Evolutionary conservation across 1,140 invertebrate genomes (phyloP).

Genomic region (Teleopsis dalmanni): DNA sequence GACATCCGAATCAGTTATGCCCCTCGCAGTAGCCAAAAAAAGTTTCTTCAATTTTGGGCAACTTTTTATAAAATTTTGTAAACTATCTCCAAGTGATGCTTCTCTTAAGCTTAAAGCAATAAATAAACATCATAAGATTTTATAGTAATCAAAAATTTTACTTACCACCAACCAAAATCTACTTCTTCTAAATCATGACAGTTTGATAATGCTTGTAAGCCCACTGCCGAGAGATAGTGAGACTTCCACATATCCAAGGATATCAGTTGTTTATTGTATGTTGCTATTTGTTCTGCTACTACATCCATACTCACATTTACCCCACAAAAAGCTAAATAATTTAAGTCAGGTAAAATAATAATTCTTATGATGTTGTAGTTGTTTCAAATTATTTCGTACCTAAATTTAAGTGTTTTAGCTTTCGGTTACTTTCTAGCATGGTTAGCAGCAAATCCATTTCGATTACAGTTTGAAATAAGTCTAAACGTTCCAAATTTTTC

Average conservation of each 20-base stretch:
- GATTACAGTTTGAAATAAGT: constrained; percentile 68
- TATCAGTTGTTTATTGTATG: constrained; percentile 57
- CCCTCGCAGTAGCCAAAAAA: constrained; percentile 68
- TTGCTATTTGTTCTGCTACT: constrained; percentile 56
- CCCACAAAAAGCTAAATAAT: constrained; percentile 45
- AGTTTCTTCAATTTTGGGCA: constrained; percentile 65
- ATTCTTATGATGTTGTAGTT: neutral
- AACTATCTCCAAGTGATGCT: constrained; percentile 49
- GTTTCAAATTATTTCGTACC: constrained; percentile 42
- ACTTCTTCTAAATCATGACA: constrained; percentile 69
- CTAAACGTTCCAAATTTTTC: constrained; percentile 60
- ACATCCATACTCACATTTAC: constrained; percentile 59
- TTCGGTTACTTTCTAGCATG: constrained; percentile 58
- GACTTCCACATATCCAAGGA: constrained; percentile 83
- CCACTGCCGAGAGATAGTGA: constrained; percentile 61
- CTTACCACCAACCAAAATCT: constrained; percentile 86
- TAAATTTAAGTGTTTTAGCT: constrained; percentile 66
- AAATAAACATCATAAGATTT: neutral
- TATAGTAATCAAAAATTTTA: constrained; percentile 16
- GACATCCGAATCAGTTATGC: constrained; percentile 68
- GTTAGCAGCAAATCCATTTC: constrained; percentile 54
- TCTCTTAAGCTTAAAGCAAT: constrained; percentile 44
- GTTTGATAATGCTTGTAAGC: constrained; percentile 59
- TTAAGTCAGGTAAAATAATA: neutral
- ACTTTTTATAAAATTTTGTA: constrained; percentile 48